These are phyloP conservation scores for Dufourea novaeangliae DNA, from an alignment of 1,140 invertebrate species.

Conservation along the genomic window DNA sequence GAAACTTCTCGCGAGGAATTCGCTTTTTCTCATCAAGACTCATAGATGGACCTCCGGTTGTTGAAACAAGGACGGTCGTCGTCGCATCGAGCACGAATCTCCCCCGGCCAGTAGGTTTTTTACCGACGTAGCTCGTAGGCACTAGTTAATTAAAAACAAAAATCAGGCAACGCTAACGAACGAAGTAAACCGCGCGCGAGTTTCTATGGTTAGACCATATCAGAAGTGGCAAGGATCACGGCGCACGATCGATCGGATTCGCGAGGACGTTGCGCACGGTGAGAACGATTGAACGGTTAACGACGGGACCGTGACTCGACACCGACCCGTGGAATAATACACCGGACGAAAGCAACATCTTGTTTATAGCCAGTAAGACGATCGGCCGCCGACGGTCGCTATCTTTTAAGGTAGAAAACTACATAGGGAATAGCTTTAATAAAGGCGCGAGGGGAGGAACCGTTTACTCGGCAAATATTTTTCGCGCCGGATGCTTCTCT, in stretches of 20 bases:
- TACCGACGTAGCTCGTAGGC: constrained; percentile 75
- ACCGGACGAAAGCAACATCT: background rate
- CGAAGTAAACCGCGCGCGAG: constrained; percentile 43
- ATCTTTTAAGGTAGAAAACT: constrained; percentile 51
- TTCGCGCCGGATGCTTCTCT: constrained; percentile 22
- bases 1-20: background rate
- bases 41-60: background rate
- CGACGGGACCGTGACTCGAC: constrained; percentile 11
- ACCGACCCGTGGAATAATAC: background rate
- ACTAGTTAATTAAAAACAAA: constrained; percentile 68
- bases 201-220: constrained; percentile 79
- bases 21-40: constrained; percentile 19
- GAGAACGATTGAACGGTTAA: too few relatives aligned
- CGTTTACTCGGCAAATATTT: constrained; percentile 60
- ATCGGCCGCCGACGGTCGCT: constrained; percentile 32
- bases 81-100: constrained; percentile 44
- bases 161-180: constrained; percentile 44
- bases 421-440: constrained; percentile 44
- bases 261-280: background rate
- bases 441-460: background rate
- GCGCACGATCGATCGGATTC: constrained; percentile 49
- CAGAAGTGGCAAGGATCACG: constrained; percentile 57
- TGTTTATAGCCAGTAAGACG: constrained; percentile 46
- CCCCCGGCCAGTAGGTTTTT: constrained; percentile 71
- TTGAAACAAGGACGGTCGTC: background rate